These are phyloP conservation scores for Eurystomus glaucurus DNA, from an alignment of 2,797 vertebrate genomes.

Conservation along the genomic window DNA sequence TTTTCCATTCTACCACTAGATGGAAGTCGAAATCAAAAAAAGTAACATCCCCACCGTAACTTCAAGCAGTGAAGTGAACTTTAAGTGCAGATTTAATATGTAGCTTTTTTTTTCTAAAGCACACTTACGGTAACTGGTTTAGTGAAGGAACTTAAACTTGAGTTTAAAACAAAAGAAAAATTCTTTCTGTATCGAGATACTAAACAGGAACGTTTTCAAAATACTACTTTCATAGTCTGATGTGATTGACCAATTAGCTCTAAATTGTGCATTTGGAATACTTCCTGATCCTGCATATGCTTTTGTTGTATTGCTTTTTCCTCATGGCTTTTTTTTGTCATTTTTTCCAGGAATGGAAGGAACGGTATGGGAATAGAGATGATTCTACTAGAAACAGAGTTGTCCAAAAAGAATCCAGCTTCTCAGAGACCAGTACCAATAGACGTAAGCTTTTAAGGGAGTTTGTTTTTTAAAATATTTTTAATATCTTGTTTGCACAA, in stretches of 20 bases:
- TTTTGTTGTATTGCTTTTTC: not conserved
- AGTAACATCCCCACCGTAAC: fast-evolving
- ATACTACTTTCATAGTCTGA: not conserved
- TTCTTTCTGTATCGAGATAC: not conserved
- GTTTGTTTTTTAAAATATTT: not conserved
- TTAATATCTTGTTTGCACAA: not conserved
- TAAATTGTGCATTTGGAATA: not conserved
- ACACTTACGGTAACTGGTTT: fast-evolving
- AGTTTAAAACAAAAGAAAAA: not conserved
- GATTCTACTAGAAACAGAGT: constrained; percentile 90
- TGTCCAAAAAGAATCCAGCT: constrained; percentile 91
- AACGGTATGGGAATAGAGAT: constrained; percentile 91
- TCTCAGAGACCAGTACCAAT: constrained; percentile 85
- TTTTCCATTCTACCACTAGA: constrained; percentile 31
- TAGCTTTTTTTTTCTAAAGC: not conserved
- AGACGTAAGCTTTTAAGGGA: constrained; percentile 84
- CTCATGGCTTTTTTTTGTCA: not conserved
- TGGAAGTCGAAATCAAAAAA: constrained; percentile 33
- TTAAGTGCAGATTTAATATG: not conserved
- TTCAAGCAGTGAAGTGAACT: not conserved
- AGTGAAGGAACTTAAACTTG: not conserved
- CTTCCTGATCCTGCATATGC: not conserved
- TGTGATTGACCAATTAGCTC: not conserved
- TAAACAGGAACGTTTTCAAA: not conserved
- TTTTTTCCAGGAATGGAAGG: constrained; percentile 93